Evolutionary conservation across 37 sponge, comb jelly and placozoan species (phyloP), one percentile per base, ranked within the genome.

Genomic region (Cliona cf. orientalis): DNA sequence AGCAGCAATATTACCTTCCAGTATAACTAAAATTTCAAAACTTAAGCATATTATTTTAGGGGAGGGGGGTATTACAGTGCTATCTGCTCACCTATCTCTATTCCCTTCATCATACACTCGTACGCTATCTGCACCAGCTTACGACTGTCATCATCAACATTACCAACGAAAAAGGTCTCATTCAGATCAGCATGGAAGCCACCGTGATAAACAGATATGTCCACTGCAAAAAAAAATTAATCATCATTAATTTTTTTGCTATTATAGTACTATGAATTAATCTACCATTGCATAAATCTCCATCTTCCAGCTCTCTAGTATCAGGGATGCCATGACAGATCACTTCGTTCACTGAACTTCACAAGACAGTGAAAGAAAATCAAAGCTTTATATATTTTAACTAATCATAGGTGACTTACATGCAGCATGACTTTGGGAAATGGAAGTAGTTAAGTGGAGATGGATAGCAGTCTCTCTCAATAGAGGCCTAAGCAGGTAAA

Each of bases 301-400:
- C 98, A 63, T 97, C 86, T 37, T 90, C 74, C 38, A 97, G 55
- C n/a, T 91, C 90, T 40, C 98, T 80, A 40, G 25, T 72, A 66
- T 97, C 98, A 21, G 98, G 98, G 28, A 97, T 97, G 12, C 98
- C 98, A 44, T 97, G 98, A 64, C 98, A 97, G 38, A 97, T 97
- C 57, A 97, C 93, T 60, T 97, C 98, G 45, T 97, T 97, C 34
- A 97, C 98, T 55, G 97, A 97, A 38, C 95, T 95, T 43, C 26
- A 2, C 19, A 23, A 7, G 42, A 3, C 19, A 35, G 9, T 41
- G 19, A 17, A 39, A 19, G 69, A 38, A n/a, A n/a, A n/a, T n/a
- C n/a, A n/a, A n/a, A n/a, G n/a, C n/a, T n/a, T n/a, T n/a, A n/a
- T n/a, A n/a, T n/a, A n/a, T n/a, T n/a, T n/a, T n/a, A n/a, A n/a